Evolutionary conservation across 2,797 vertebrate species (phyloP), one percentile per base, ranked within the genome.

Genomic region (Bradypus variegatus): DNA sequence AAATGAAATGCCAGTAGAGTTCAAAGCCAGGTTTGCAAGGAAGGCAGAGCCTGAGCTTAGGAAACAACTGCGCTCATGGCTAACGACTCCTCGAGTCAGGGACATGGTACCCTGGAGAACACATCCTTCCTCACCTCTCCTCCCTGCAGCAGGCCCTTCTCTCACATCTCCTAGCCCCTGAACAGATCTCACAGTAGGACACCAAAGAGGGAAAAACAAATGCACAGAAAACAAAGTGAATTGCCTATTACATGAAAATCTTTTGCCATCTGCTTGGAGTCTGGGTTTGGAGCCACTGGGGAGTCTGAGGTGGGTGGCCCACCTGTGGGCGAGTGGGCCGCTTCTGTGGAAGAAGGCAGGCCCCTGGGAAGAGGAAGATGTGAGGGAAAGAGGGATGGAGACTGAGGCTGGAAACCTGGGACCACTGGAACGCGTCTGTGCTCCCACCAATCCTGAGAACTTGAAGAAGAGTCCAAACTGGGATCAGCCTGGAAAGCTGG

Each of bases 171-270:
- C 89, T 86, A 87, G 90, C 86, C 93, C 91, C 10, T 88, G 95
- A 95, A 95, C 69, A 93, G 84, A 95, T 93, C 96, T 96, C 83
- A 92, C 36, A 80, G 86, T 83, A 95, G 94, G 95, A 96, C 97
- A 95, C 91, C 90, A 80, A 81, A 79, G 93, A 64, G 5, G 11
- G 60, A 86, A 21, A 45, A 90, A 89, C 92, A 53, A 16, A 88
- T 87, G 95, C 91, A 93, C 79, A 86, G 95, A 67, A 96, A 96
- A 91, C 93, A 95, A 93, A 95, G 89, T 77, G 89, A 97, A 95
- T 79, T 96, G 94, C 94, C 90, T 96, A 91, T 94, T 94, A 94
- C 77, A 38, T 2, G 69, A 92, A 96, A 95, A 93, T 80, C 75
- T 60, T 53, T 93, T 90, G 25, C 90, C 90, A 85, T 92, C 69